Evolutionary conservation across 2,797 vertebrate genomes (phyloP).

Genomic region (Syngnathus acus): DNA sequence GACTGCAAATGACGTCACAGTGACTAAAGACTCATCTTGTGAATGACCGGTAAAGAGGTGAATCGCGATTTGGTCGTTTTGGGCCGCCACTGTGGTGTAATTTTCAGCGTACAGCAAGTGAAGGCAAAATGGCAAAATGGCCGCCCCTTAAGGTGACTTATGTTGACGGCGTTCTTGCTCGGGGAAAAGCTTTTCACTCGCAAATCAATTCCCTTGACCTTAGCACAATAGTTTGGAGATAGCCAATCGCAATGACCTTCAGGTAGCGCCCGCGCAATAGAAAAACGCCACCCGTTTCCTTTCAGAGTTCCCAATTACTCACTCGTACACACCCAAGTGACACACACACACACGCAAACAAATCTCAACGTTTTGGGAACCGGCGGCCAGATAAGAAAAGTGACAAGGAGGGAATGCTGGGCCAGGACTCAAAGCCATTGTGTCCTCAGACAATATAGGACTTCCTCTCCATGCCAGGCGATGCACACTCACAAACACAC

Average conservation of each 20-base stretch:
- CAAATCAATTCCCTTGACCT: not conserved
- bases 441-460: conserved; percentile 61
- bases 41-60: no score
- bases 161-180: not conserved
- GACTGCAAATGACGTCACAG: no score
- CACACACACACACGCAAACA: not conserved
- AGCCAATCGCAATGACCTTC: not conserved
- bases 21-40: no score
- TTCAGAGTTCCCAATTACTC: not conserved
- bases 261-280: not conserved
- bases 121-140: no score
- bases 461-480: conserved; percentile 59
- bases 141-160: not conserved
- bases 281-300: not conserved
- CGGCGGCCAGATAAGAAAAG: conserved; percentile 19
- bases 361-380: not conserved
- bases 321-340: not conserved
- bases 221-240: not conserved
- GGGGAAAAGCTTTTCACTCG: not conserved
- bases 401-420: conserved; percentile 32
- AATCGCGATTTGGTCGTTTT: no score
- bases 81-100: no score
- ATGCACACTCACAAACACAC: conserved; percentile 5
- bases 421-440: conserved; percentile 47
- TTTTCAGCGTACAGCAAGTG: no score